Evolutionary conservation across 2,888 invertebrate genomes (phyloP).

Genomic region (Polia nebulosa): DNA sequence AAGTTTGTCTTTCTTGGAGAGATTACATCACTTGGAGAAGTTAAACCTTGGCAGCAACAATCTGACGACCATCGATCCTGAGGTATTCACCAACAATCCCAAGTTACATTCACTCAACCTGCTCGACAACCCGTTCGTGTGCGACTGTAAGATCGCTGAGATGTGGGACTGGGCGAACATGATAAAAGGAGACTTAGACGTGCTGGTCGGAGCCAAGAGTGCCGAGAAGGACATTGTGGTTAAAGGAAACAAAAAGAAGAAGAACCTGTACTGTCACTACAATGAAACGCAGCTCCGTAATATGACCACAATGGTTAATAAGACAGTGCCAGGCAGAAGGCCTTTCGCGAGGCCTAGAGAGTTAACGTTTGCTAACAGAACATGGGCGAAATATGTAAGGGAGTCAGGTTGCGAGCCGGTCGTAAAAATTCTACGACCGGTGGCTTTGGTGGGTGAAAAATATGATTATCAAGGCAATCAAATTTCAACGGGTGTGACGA

Average conservation of each 20-base stretch:
- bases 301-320: constrained; percentile 86
- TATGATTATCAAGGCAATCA: constrained; percentile 67
- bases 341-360: constrained; percentile 91
- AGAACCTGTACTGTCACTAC: constrained; percentile 92
- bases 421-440: constrained; percentile 86
- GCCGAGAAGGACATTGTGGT: constrained; percentile 92
- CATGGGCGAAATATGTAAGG: constrained; percentile 94
- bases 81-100: constrained; percentile 90
- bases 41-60: constrained; percentile 93
- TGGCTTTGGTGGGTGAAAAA: constrained; percentile 79
- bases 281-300: constrained; percentile 90
- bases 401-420: constrained; percentile 92
- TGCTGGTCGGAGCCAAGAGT: constrained; percentile 92
- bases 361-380: constrained; percentile 91
- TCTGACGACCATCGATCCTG: constrained; percentile 91
- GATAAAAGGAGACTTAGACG: constrained; percentile 92
- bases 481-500: constrained; percentile 77
- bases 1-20: constrained; percentile 90
- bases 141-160: constrained; percentile 93
- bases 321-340: constrained; percentile 89
- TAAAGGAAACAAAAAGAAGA: constrained; percentile 92
- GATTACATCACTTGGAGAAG: constrained; percentile 90
- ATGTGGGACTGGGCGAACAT: constrained; percentile 94
- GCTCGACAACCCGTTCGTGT: constrained; percentile 93
- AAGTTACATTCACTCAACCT: constrained; percentile 92